phyloP scores from a whole-genome alignment of 2,113 vertebrate genomes.

The Gambusia holbrooki region DNA sequence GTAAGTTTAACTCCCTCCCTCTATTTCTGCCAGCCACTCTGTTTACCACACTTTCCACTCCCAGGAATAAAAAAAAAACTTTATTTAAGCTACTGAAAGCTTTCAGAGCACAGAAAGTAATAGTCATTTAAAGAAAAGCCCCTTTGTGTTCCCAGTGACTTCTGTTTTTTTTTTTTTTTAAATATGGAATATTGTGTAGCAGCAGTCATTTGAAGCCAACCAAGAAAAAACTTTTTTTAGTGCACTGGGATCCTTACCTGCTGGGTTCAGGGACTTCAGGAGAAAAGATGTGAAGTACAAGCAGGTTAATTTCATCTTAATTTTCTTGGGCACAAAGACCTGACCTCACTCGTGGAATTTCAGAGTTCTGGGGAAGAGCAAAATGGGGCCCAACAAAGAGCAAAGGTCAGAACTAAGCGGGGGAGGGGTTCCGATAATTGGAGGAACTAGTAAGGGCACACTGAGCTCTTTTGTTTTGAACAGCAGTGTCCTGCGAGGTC shows the following conservation, averaged over 20 bases:
- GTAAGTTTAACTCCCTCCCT: slow-evolving; percentile 21
- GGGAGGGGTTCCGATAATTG: slow-evolving; percentile 76
- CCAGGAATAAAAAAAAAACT: slow-evolving; percentile 11
- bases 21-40: slow-evolving; percentile 35
- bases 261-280: slow-evolving; percentile 4
- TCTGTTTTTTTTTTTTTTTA: not conserved
- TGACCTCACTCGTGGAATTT: slow-evolving; percentile 79
- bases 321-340: slow-evolving; percentile 63
- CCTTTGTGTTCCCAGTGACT: slow-evolving; percentile 51
- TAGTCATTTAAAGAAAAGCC: slow-evolving; percentile 57
- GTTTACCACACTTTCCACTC: slow-evolving; percentile 65
- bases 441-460: slow-evolving; percentile 70
- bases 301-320: slow-evolving; percentile 58
- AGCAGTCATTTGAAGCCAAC: not conserved
- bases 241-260: slow-evolving; percentile 9
- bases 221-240: slow-evolving; percentile 3
- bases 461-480: slow-evolving; percentile 85
- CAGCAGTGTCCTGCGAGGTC: slow-evolving; percentile 80
- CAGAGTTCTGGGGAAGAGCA: slow-evolving; percentile 47
- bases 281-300: slow-evolving; percentile 36
- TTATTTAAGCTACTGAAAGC: slow-evolving; percentile 35
- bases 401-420: slow-evolving; percentile 78
- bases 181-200: slow-evolving; percentile 22
- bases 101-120: slow-evolving; percentile 48
- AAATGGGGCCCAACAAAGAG: slow-evolving; percentile 70